phyloP scores from a whole-genome alignment of 2,113 vertebrate genomes.

The Dasyprocta punctata region DNA sequence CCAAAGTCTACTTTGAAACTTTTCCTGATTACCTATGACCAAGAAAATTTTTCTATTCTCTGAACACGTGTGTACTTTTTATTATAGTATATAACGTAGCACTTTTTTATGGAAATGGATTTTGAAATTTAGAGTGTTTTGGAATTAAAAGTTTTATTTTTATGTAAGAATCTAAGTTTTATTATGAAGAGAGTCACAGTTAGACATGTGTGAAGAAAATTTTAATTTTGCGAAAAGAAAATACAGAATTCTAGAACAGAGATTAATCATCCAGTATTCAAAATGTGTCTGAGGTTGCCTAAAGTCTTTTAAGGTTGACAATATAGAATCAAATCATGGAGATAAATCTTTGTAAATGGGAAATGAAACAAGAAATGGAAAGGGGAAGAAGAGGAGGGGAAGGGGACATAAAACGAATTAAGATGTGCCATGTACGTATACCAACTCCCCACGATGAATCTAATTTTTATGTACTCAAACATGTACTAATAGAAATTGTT shows the following conservation, averaged over 20 bases:
- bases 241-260: not conserved
- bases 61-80: not conserved
- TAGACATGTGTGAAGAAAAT: slow-evolving; percentile 16
- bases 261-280: not conserved
- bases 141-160: not conserved
- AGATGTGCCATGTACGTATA: not conserved
- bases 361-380: not conserved
- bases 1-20: slow-evolving; percentile 8
- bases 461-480: not conserved
- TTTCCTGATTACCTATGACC: not conserved
- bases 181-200: not conserved
- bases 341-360: not conserved
- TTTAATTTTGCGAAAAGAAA: slow-evolving; percentile 12
- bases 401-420: not conserved
- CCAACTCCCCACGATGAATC: not conserved
- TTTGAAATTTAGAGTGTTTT: slow-evolving; percentile 25
- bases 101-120: not conserved
- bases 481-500: not conserved
- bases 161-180: slow-evolving; percentile 13
- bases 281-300: slow-evolving; percentile 25
- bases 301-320: not conserved
- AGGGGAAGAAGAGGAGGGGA: not conserved
- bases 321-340: not conserved
- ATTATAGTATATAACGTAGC: slow-evolving; percentile 38
- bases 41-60: not conserved